A percentile compares a stretch with the other conserved stretches of the same genome.
phyloP scores from a whole-genome alignment of 92 coral and sea anemone genomes.

The Metridium senile region DNA sequence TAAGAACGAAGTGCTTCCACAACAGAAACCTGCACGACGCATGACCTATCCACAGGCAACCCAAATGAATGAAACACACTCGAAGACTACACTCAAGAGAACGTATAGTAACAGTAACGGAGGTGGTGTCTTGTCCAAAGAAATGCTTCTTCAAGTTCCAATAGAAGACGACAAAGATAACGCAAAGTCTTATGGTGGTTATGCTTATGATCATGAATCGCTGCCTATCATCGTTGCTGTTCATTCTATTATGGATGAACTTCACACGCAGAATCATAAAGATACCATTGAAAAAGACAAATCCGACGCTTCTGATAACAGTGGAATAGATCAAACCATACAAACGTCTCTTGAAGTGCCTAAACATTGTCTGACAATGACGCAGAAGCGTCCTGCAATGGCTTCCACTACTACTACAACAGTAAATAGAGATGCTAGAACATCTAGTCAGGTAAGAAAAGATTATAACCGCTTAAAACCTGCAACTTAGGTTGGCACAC shows the following conservation, averaged over 20 bases:
- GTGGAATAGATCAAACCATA: not conserved
- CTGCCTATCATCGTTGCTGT: constrained; percentile 85
- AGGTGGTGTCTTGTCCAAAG: not conserved
- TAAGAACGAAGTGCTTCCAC: not conserved
- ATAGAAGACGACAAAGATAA: constrained; percentile 12
- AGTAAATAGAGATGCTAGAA: too few species aligned
- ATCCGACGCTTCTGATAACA: too few species aligned
- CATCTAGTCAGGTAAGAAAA: too few species aligned
- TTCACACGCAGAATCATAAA: not conserved
- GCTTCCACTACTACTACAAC: too few species aligned
- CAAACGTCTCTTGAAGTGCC: not conserved
- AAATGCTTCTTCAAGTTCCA: not conserved
- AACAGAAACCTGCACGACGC: not conserved
- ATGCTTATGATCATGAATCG: constrained; percentile 71
- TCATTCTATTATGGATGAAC: constrained; percentile 62
- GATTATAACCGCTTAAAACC: too few species aligned
- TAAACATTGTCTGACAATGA: not conserved
- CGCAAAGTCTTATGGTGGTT: constrained; percentile 63
- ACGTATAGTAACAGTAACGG: not conserved
- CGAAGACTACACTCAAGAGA: not conserved
- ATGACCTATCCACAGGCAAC: not conserved
- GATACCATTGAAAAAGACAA: not conserved
- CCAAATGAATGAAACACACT: not conserved
- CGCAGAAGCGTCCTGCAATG: too few species aligned
- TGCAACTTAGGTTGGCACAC: too few species aligned